phyloP scores from a whole-genome alignment of 2,888 invertebrate genomes.

The Ischnus inquisitorius region DNA sequence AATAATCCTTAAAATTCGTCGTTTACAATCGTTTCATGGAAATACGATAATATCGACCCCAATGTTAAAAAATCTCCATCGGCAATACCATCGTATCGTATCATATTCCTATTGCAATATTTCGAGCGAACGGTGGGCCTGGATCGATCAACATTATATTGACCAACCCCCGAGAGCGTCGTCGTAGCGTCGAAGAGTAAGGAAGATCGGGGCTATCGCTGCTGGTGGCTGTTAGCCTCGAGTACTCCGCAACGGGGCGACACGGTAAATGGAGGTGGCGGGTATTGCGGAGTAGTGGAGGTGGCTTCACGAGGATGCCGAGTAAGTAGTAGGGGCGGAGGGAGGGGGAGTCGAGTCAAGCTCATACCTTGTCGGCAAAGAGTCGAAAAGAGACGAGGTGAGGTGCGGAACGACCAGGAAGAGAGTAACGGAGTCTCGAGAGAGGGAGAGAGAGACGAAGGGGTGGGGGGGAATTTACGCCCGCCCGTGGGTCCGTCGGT shows the following conservation, averaged over 20 bases:
- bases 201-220: slow-evolving; percentile 24
- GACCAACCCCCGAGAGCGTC: slow-evolving; percentile 25
- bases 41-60: too few relatives aligned
- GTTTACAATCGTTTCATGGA: too few relatives aligned
- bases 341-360: slow-evolving; percentile 35
- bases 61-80: too few relatives aligned
- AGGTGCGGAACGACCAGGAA: slow-evolving; percentile 53
- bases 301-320: slow-evolving; percentile 61
- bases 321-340: slow-evolving; percentile 25
- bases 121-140: too few relatives aligned
- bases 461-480: slow-evolving; percentile 66
- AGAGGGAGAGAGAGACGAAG: slow-evolving; percentile 51
- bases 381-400: slow-evolving; percentile 62
- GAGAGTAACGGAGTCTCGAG: slow-evolving; percentile 59
- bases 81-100: too few relatives aligned
- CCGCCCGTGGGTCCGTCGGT: slow-evolving; percentile 63
- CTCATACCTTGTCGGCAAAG: slow-evolving; percentile 51
- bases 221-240: slow-evolving; percentile 50
- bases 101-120: too few relatives aligned
- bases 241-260: slow-evolving; percentile 40
- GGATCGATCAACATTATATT: not conserved
- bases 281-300: slow-evolving; percentile 46
- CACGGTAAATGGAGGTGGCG: slow-evolving; percentile 20
- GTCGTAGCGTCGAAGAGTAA: slow-evolving; percentile 6
- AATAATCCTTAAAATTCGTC: too few relatives aligned